Evolutionary conservation across 2,888 invertebrate species (phyloP), one percentile per base, ranked within the genome.

Genomic region (Xanthostigma xanthostigma): DNA sequence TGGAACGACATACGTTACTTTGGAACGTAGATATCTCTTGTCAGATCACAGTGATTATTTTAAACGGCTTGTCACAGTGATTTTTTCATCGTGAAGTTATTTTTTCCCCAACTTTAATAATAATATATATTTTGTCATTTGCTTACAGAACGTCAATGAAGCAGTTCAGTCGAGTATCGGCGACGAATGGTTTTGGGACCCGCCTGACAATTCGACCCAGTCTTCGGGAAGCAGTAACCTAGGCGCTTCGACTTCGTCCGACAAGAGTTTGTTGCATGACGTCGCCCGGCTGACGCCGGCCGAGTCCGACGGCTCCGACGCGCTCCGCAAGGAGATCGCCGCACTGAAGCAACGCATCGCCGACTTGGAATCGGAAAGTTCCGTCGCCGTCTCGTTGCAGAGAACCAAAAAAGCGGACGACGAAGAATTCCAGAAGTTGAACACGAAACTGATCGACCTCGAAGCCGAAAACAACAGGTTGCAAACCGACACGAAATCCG

Each of bases 111-210:
- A n/a, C n/a, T n/a, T n/a, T n/a, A n/a, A n/a, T n/a, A n/a, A n/a
- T n/a, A n/a, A n/a, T n/a, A n/a, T n/a, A n/a, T n/a, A n/a, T n/a
- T n/a, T n/a, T n/a, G n/a, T n/a, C n/a, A n/a, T n/a, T n/a, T n/a
- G n/a, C 12, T 57, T 59, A 63, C 49, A 64, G 61, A 65, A 56
- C 71, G 70, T 69, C 70, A 70, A 56, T 59, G 68, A 53, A 45
- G 46, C 46, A 47, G 52, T 36, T 43, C 46, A 36, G 66, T 64
- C 56, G 71, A 71, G 40, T 55, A 71, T 71, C 50, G 70, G 71
- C 42, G 62, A 69, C 44, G 70, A 64, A 53, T 75, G 74, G 74
- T 71, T 72, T 56, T 75, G 74, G 74, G 72, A 73, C 53, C 70
- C 73, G 8, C 66, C 71, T 27, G 53, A 55, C 35, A 47, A 41